Base-by-base conservation (phyloP, 2,888 invertebrate genomes). In the Sinhomidia bicolor region DNA sequence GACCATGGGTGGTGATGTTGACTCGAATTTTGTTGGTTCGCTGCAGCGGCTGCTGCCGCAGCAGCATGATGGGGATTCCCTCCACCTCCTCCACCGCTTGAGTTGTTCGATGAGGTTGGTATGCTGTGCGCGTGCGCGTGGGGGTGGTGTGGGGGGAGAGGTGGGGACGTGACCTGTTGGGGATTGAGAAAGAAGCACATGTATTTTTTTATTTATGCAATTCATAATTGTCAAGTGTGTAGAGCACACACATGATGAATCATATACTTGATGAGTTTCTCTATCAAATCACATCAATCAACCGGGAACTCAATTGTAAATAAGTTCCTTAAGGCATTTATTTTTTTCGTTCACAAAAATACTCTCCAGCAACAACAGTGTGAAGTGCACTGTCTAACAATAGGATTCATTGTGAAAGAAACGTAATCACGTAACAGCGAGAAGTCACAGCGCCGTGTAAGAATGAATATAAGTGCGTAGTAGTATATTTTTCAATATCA, bases 71-170 rank as follows among this genome's bases (percentile, higher is more conserved):
- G 91, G 90, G 90, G 90, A 88, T 85, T 95, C 71, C 96, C 96
- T 85, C 96, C 96, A 92, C 94, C 95, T 87, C 96, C 96, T 92
- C 94, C 96, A 92, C 94, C 94, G 62, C 91, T 93, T 92, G 91
- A 93, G 93, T 89, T 90, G 32, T 84, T 90, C 32, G 89, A 85
- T 10, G 90, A 90, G 41, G 93, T 90, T 1, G 96, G 96, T 91
- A 96, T 96, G 93, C 97, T 97, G 94, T 98, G 98, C 29, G 96
- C 95, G 57, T 91, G 91, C 74, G 90, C 89, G 54, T 91, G 91
- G 26, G 90, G 90, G 82, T 90, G 91, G 80, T 91, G 91, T 14
- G 91, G 90, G 36, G 90, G 90, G 26, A 89, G 89, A 23, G 90
- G 89, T 14, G 91, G 90, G 20, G 90, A 88, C 32, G 90, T 90